Conservation (phyloP, 2,888 invertebrate species). For the Geotrupes spiniger region DNA sequence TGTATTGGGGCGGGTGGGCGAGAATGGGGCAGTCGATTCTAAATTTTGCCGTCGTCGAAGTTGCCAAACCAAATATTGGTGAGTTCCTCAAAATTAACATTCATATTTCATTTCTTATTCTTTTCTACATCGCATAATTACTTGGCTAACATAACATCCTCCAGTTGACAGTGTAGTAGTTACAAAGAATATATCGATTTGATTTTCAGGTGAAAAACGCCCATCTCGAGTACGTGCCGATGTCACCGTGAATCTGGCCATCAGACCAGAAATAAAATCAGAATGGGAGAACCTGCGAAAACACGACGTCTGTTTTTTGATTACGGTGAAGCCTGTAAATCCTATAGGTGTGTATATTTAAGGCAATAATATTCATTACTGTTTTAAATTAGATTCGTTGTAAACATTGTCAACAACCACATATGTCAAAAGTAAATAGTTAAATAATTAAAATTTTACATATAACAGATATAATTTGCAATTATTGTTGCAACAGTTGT, state of each 20-base stretch:
- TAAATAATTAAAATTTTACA: too few species aligned
- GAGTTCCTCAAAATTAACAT: too few species aligned
- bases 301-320: slow-evolving; percentile 96
- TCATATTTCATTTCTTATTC: too few species aligned
- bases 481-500: too few species aligned
- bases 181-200: background rate
- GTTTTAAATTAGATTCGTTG: slow-evolving; percentile 3
- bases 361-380: too few species aligned
- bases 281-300: slow-evolving; percentile 97
- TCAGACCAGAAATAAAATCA: slow-evolving; percentile 84
- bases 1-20: slow-evolving; percentile 97
- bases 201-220: slow-evolving; percentile 73
- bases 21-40: slow-evolving; percentile 96
- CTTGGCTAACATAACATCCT: too few species aligned
- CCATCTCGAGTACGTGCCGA: slow-evolving; percentile 96
- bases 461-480: too few species aligned
- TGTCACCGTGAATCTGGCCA: slow-evolving; percentile 87
- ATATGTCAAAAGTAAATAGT: too few species aligned
- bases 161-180: too few species aligned
- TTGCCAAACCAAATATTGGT: slow-evolving; percentile 82
- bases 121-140: too few species aligned
- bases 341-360: slow-evolving; percentile 67
- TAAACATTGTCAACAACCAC: too few species aligned
- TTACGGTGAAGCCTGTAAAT: slow-evolving; percentile 83
- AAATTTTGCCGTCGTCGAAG: slow-evolving; percentile 92